Evolutionary conservation across 1,140 invertebrate genomes (phyloP), one percentile per base, ranked within the genome.

Genomic region (Neuroterus valhalla): DNA sequence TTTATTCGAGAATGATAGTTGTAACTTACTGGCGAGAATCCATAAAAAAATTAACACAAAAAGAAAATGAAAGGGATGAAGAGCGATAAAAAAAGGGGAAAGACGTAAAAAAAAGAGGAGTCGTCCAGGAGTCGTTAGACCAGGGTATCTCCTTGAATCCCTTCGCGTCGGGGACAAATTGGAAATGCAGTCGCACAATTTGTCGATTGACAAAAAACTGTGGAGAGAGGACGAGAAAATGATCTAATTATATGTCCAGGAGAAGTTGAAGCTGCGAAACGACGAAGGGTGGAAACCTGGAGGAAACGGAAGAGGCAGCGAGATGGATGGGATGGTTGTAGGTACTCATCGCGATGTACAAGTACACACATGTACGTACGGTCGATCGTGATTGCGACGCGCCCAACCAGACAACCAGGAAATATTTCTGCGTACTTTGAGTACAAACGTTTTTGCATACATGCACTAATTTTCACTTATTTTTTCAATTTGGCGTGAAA

Each of bases 321-420:
- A 42, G 17, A 44, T 44, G 31, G 38, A 17, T 68, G 17, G 31
- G 38, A 17, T 68, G 17, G 68, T 48, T 26, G 42, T 69, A 46
- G 68, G 42, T 48, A 50, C 68, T 46, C 45, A 21, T 48, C 26
- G 42, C 68, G 26, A 70, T 42, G 68, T 70, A 15, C 11, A 44
- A 21, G 46, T 11, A 69, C 26, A 71, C 68, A 50, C 50, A 48
- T 55, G 26, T 66, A n/a, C 21, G 38, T 62, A 46, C 44, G 67
- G 38, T 46, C 44, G 70, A 68, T 73, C 68, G 75, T 68, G 23
- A 82, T 79, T 31, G 70, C 71, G 76, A 78, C 81, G 82, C 81
- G 81, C 81, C 81, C 81, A 81, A 50, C n/a, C 69, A 38, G 10
- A 74, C 68, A 68, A 82, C 81, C 78, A 83, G 81, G 81, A 83